Evolutionary conservation across 2,113 vertebrate species (phyloP).

Genomic region (Vulpes ferrilata): DNA sequence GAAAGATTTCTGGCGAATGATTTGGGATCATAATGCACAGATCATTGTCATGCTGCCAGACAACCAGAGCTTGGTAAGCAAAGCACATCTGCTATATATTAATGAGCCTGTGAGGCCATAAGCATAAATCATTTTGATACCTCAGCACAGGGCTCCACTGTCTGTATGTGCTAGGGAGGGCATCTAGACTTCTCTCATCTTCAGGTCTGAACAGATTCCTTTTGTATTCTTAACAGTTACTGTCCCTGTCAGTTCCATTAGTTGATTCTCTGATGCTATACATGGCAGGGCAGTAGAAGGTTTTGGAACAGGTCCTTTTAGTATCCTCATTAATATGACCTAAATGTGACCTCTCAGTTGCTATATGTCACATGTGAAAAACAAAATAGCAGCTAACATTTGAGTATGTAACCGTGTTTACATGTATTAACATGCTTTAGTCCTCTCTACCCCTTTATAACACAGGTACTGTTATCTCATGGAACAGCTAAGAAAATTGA

Average conservation of each 20-base stretch:
- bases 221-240: neutral
- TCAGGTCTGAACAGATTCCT: neutral
- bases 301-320: neutral
- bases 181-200: neutral
- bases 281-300: rapidly evolving
- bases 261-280: neutral
- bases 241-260: rapidly evolving
- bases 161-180: neutral
- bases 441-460: neutral
- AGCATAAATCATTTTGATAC: neutral
- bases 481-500: neutral
- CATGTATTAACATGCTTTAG: neutral
- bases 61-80: slow-evolving; percentile 95
- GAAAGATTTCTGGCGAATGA: slow-evolving; percentile 99
- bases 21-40: slow-evolving; percentile 98
- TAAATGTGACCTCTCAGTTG: neutral
- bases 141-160: neutral
- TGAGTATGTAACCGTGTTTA: neutral
- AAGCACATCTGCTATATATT: neutral
- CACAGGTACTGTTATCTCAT: neutral
- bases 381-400: neutral
- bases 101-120: neutral
- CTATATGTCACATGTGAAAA: neutral
- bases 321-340: neutral
- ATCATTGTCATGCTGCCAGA: slow-evolving; percentile 98